Base-by-base conservation (phyloP, 2,888 invertebrate genomes). In the Adelphocoris suturalis region DNA sequence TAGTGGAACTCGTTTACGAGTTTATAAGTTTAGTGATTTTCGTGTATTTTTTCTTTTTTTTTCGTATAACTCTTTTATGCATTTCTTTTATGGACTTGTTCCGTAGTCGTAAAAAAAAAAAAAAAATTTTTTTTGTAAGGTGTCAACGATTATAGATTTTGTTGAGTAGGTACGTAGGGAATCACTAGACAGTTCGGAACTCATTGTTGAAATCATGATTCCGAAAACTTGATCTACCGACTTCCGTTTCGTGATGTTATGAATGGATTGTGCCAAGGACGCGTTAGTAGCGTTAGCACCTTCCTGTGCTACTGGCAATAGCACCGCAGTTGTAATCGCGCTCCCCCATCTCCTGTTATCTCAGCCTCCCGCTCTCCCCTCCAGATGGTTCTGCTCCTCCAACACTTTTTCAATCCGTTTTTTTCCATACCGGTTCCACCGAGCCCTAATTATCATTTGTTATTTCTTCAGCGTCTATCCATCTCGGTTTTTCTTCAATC, bases 391-490 rank as follows among this genome's bases (percentile, higher is more conserved):
- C 75, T 86, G 47, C 86, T 55, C 52, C 68, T 68, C 68, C 28
- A 23, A 86, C 37, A 55, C 47, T 61, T 86, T 47, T 86, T 75
- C 86, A 68, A 80, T 12, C 78, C 12, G 61, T 23, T 68, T 55
- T 19, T 75, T 75, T 28, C 47, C 55, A 19, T 55, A 28, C 27
- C 86, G 78, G 78, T 85, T 82, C 61, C 27, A 68, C 61, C 37
- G 52, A 87, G 80, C 80, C 80, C 88, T 88, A 88, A 88, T 88
- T 88, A 88, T 88, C 88, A 88, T 88, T 88, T 88, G 88, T 88
- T 88, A 88, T 88, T 88, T 88, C 88, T 88, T 81, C 80, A 80
- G 81, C 80, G 88, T 88, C 81, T 88, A 88, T 88, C 88, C 88
- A 80, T 88, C 57, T 37, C 47, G 27, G 78, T 88, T 81, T 61